These are phyloP conservation scores for Catocala sponsa DNA, from an alignment of 2,888 invertebrate species.

Conservation along the genomic window DNA sequence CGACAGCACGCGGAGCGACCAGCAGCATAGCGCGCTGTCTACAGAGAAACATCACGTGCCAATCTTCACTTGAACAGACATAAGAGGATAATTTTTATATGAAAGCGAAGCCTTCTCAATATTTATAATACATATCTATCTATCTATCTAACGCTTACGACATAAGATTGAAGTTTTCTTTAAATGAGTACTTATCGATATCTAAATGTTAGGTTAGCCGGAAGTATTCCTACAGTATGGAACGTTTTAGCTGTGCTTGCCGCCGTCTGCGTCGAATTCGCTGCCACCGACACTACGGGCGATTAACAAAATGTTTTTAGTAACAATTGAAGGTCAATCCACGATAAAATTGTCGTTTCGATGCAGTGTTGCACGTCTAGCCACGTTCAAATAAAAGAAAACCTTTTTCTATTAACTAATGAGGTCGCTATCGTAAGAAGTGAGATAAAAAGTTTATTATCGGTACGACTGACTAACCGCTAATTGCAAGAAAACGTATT, in stretches of 20 bases:
- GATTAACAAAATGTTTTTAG: slow-evolving; percentile 56
- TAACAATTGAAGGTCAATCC: slow-evolving; percentile 71
- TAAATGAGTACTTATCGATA: too few relatives aligned
- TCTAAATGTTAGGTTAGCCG: not conserved
- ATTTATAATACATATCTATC: not conserved
- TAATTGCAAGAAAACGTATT: slow-evolving; percentile 71
- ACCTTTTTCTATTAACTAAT: slow-evolving; percentile 69
- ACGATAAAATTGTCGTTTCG: slow-evolving; percentile 69
- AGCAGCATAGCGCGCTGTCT: slow-evolving; percentile 50
- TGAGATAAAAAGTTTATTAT: slow-evolving; percentile 70
- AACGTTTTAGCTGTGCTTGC: slow-evolving; percentile 60
- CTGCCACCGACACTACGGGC: slow-evolving; percentile 41
- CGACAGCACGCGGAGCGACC: slow-evolving; percentile 69
- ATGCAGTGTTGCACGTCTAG: slow-evolving; percentile 66
- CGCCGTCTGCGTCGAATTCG: slow-evolving; percentile 26
- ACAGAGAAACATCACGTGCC: slow-evolving; percentile 70
- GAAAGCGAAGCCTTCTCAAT: not conserved
- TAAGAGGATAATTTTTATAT: slow-evolving; percentile 15
- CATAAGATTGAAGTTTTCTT: too few relatives aligned
- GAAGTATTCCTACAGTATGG: slow-evolving; percentile 30
- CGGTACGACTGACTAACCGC: slow-evolving; percentile 67
- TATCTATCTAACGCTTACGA: too few relatives aligned
- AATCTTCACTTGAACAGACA: slow-evolving; percentile 39
- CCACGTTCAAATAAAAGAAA: slow-evolving; percentile 65
- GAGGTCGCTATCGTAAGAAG: slow-evolving; percentile 77